Evolutionary conservation across 2,113 vertebrate species (phyloP), one percentile per base, ranked within the genome.

Genomic region (Brienomyrus brachyistius): DNA sequence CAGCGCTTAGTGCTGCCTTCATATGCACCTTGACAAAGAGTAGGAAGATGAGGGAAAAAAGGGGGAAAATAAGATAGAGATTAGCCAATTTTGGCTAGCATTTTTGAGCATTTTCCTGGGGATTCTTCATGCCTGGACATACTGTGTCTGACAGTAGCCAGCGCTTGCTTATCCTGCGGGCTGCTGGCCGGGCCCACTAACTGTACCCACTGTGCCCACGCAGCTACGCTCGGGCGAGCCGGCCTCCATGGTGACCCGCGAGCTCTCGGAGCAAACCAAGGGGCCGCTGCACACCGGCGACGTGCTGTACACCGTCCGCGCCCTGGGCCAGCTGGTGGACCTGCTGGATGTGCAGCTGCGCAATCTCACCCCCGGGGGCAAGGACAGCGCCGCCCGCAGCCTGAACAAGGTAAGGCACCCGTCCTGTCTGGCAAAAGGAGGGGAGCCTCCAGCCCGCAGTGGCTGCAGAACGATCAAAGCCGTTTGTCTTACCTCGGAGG

Each of bases 301-400:
- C 93, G 97, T 99, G 91, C 96, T 97, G 0, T 99, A 97, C 92
- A 98, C 98, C 0, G 98, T 99, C 40, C 97, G 97, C 0, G 97
- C 98, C 91, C 97, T 99, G 97, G 97, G 98, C 19, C 98, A 99
- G 93, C 95, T 99, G 83, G 98, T 99, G 51, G 98, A 99, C 88
- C 95, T 99, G 87, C 94, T 99, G 0, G 98, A 99, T 0, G 97
- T 99, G 17, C 98, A 99, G 88, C 97, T 99, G 83, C 95, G 98
- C 11, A 99, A 99, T 94, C 94, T 99, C 89, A 99, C 98, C 1
- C 98, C 98, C 0, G 98, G 98, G 0, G 98, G 98, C 77, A 99
- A 99, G 93, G 98, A 99, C 87, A 99, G 98, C 31, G 98, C 98
- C 0, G 98, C 98, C 0, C 97, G 98, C n/a, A 99, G 98, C 93